Evolutionary conservation across 1,140 invertebrate genomes (phyloP), one percentile per base, ranked within the genome.

Genomic region (Brachionus paranguensis): DNA sequence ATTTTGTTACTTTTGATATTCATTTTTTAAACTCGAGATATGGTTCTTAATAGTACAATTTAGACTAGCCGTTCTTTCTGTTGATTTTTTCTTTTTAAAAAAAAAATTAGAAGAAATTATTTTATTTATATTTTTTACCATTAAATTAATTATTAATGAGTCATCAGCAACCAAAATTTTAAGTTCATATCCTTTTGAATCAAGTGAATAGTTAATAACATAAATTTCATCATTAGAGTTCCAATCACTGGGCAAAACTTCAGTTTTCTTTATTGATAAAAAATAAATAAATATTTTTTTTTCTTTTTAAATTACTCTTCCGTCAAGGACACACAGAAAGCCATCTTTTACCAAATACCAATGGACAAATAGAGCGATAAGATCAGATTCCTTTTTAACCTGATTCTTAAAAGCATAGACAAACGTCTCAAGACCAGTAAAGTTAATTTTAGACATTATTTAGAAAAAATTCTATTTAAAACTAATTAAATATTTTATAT

Each of bases 161-260:
- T 76, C 72, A 24, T 76, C 72, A 20, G 33, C 45, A 27, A 7
- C 27, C 14, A 76, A 29, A 14, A 47, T 27, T 50, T 76, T 76
- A 47, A 76, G 47, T 29, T 76, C 72, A 27, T n/a, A 76, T n/a
- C 72, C 72, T 76, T 76, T 76, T 11, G 72, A 76, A 50, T 76
- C 72, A 14, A 27, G 72, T 29, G 72, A 76, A 76, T 76, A 76
- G 27, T 76, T 27, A 27, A 76, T 10, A 24, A 76, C 72, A 27
- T 76, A 76, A n/a, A 76, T 10, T 50, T 76, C 43, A n/a, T 76
- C 72, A 37, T 50, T 76, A 6, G 17, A 11, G 27, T 76, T 76
- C 72, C 72, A 76, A 50, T 76, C 47, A 27, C 43, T 47, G 8
- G 72, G 72, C 47, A 76, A 50, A 50, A 76, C 50, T 76, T 76